Percentiles rank a stretch among this genome's conserved stretches.
Conservation (phyloP, 2,797 vertebrate genomes). For the Platyrinchus mystaceus region DNA sequence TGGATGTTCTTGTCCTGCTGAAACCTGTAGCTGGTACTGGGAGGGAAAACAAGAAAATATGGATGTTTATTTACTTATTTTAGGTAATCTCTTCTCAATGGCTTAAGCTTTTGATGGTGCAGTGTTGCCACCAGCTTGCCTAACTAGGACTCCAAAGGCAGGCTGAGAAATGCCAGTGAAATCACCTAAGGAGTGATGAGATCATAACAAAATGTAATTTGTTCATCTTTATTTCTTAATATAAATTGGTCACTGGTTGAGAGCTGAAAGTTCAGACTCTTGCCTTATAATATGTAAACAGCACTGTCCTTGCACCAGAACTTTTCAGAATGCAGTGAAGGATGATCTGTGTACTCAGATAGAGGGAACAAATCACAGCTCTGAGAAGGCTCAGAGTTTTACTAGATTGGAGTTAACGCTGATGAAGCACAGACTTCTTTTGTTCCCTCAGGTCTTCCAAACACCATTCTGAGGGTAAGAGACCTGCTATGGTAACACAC, state of each 20-base stretch:
- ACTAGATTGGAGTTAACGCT: neutral
- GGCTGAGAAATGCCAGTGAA: neutral
- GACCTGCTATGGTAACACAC: neutral
- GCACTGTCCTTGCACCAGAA: neutral
- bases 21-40: neutral
- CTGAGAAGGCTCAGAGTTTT: neutral
- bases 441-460: neutral
- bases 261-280: neutral
- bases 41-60: neutral
- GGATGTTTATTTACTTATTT: neutral
- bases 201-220: neutral
- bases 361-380: neutral
- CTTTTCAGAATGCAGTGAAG: neutral
- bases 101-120: neutral
- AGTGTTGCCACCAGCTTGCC: neutral
- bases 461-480: neutral
- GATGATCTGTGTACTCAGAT: neutral
- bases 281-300: neutral
- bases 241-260: neutral
- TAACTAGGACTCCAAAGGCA: neutral
- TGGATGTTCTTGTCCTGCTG: neutral
- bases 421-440: neutral
- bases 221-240: neutral
- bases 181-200: neutral
- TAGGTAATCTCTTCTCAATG: neutral